phyloP scores from a whole-genome alignment of 2,113 vertebrate genomes.

The Dendrocopos noguchii region DNA sequence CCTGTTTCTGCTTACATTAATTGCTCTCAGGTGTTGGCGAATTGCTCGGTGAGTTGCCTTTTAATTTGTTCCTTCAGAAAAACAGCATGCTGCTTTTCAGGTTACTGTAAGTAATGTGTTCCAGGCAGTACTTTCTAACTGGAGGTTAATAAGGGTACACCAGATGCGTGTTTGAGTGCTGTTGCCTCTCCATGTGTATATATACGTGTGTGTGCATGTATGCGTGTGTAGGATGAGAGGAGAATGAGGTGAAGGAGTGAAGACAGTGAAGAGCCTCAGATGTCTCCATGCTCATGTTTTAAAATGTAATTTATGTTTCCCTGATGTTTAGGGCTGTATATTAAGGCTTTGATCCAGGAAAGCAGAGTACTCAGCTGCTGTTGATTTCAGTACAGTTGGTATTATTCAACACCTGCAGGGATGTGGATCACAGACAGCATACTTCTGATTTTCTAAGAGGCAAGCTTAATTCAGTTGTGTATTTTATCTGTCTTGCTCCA shows the following conservation, averaged over 20 bases:
- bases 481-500: neutral
- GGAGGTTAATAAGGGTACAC: conserved; percentile 57
- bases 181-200: neutral
- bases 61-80: conserved; percentile 70
- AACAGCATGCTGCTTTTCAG: conserved; percentile 34
- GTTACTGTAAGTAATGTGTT: conserved; percentile 30
- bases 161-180: neutral
- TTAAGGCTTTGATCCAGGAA: neutral
- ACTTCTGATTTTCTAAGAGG: neutral
- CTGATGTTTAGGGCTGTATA: neutral
- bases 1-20: conserved; percentile 75
- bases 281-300: neutral
- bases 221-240: neutral
- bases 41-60: conserved; percentile 66
- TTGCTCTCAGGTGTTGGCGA: conserved; percentile 78
- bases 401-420: neutral
- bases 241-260: neutral
- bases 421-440: neutral
- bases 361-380: neutral
- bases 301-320: neutral
- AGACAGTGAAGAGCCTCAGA: neutral
- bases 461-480: neutral
- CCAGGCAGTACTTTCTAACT: conserved; percentile 36
- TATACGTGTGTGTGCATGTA: fast-evolving
- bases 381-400: neutral